Percentiles rank a stretch among this genome's conserved stretches.
These are phyloP conservation scores for Aphidius gifuensis DNA, from an alignment of 1,140 invertebrate genomes.

Conservation along the genomic window DNA sequence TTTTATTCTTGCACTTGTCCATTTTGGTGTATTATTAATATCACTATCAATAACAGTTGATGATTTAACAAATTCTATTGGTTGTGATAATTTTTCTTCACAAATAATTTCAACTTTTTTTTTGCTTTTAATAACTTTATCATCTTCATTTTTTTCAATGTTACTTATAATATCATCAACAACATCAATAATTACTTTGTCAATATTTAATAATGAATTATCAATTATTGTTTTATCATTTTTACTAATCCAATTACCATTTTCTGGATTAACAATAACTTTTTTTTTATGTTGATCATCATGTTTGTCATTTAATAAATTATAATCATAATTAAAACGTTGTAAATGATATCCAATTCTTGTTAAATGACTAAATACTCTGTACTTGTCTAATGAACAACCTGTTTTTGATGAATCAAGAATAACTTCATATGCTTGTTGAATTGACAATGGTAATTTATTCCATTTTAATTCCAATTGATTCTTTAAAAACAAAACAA, in stretches of 20 bases:
- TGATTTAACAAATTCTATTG: constrained; percentile 35
- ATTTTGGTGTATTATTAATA: constrained; percentile 28
- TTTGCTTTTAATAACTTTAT: constrained; percentile 28
- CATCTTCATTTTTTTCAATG: constrained; percentile 6
- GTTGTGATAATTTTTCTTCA: constrained; percentile 42
- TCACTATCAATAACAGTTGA: constrained; percentile 18
- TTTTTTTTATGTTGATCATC: constrained; percentile 35
- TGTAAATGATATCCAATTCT: constrained; percentile 57
- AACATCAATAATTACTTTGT: constrained; percentile 18
- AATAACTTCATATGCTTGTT: constrained; percentile 62
- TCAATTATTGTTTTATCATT: constrained; percentile 9
- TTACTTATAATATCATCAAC: constrained; percentile 18
- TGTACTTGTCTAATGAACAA: constrained; percentile 58
- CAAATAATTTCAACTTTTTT: constrained; percentile 43
- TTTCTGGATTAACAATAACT: constrained; percentile 46
- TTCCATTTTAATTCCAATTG: constrained; percentile 57
- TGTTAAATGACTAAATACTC: constrained; percentile 62
- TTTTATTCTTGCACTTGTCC: constrained; percentile 46
- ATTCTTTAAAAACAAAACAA: constrained; percentile 52
- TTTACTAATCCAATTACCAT: constrained; percentile 37
- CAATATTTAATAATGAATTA: constrained; percentile 12
- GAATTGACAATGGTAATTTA: constrained; percentile 58
- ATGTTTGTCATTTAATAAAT: constrained; percentile 20
- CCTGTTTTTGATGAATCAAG: constrained; percentile 48
- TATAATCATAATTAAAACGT: constrained; percentile 36